Evolutionary conservation across 2,888 invertebrate genomes (phyloP).

Genomic region (Archaeoteleia sp.): DNA sequence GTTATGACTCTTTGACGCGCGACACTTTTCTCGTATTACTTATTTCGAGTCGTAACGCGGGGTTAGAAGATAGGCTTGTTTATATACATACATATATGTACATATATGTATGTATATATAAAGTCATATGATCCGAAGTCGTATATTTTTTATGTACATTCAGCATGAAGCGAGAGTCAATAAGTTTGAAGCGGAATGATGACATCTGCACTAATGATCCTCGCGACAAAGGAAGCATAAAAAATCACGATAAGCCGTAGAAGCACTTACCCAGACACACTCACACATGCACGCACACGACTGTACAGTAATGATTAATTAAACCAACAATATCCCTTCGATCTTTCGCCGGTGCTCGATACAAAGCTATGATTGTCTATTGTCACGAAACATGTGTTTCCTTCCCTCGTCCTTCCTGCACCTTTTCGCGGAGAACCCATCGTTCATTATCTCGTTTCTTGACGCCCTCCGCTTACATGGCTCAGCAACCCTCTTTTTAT

Average conservation of each 20-base stretch:
- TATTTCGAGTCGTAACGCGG: constrained; percentile 21
- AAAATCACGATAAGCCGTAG: constrained; percentile 22
- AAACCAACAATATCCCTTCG: constrained; percentile 28
- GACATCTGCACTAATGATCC: constrained; percentile 18
- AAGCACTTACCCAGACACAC: constrained; percentile 19
- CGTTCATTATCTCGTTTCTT: constrained; percentile 34
- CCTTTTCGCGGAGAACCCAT: constrained; percentile 32
- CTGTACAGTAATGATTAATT: constrained; percentile 35
- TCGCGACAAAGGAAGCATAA: constrained; percentile 15
- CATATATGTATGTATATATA: constrained; percentile 12
- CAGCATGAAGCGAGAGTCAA: constrained; percentile 34
- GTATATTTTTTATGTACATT: constrained; percentile 30
- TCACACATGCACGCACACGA: constrained; percentile 13
- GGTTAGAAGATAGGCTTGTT: constrained; percentile 8
- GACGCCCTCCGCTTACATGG: constrained; percentile 22
- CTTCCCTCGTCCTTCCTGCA: constrained; percentile 22
- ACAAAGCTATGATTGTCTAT: constrained; percentile 65
- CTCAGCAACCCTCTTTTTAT: constrained; percentile 30
- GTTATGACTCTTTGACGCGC: constrained; percentile 10
- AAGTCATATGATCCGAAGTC: constrained; percentile 8
- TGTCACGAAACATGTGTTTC: constrained; percentile 57
- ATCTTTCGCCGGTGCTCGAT: constrained; percentile 36
- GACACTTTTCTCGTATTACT: constrained; percentile 19
- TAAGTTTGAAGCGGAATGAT: constrained; percentile 19
- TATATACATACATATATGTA: constrained; percentile 12